These are phyloP conservation scores for Periophthalmus magnuspinnatus DNA, from an alignment of 2,797 vertebrate species.

Conservation along the genomic window DNA sequence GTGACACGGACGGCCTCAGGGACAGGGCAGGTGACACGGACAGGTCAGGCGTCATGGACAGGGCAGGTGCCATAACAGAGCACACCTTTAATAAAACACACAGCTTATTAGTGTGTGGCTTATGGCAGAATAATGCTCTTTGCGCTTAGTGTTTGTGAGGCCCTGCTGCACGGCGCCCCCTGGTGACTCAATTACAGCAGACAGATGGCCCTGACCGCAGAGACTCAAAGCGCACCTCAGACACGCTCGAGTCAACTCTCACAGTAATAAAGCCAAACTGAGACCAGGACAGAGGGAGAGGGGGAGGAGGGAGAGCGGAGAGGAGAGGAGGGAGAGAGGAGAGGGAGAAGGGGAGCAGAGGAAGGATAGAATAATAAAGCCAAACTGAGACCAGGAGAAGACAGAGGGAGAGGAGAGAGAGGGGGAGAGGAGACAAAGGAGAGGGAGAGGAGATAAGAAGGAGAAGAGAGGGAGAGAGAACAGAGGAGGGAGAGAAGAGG, in stretches of 20 bases:
- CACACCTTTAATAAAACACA: not conserved
- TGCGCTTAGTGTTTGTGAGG: not conserved
- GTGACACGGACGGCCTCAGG: too few species aligned
- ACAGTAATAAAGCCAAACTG: slow-evolving; percentile 78
- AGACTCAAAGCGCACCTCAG: slow-evolving; percentile 77
- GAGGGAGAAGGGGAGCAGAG: not conserved
- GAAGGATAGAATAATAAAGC: too few species aligned
- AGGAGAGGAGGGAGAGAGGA: not conserved
- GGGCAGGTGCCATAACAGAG: not conserved
- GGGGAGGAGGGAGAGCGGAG: not conserved
- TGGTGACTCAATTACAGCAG: slow-evolving; percentile 77
- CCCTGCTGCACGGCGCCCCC: slow-evolving; percentile 31
- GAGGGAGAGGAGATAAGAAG: not conserved
- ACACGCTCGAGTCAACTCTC: slow-evolving; percentile 63
- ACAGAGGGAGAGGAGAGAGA: not conserved
- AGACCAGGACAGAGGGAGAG: not conserved
- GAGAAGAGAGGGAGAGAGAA: not conserved
- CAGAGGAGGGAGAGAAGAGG: not conserved
- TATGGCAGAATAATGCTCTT: not conserved
- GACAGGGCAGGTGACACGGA: too few species aligned
- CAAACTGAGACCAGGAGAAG: too few species aligned
- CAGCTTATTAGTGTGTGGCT: not conserved
- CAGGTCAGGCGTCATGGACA: too few species aligned
- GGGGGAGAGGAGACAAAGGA: not conserved
- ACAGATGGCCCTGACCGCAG: slow-evolving; percentile 76